These are phyloP conservation scores for Drosophila setifemur DNA, from an alignment of 1,140 invertebrate genomes.

Conservation along the genomic window DNA sequence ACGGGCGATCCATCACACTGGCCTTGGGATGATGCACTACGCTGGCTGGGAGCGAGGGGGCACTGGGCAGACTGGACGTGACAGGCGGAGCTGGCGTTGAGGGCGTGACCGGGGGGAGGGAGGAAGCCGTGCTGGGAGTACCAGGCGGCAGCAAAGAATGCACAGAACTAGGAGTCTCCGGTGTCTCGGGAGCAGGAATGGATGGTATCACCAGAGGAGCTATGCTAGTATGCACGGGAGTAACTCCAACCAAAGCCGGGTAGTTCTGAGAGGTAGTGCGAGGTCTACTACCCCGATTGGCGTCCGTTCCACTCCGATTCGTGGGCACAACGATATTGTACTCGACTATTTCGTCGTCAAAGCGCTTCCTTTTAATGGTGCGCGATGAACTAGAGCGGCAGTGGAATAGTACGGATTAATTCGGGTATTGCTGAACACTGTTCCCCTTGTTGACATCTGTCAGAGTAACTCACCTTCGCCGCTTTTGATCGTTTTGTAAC, in stretches of 20 bases:
- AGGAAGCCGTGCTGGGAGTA: conserved; percentile 24
- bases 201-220: conserved; percentile 27
- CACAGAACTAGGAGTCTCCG: conserved; percentile 64
- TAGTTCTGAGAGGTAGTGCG: conserved; percentile 85
- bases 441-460: conserved; percentile 6
- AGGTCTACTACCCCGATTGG: conserved; percentile 83
- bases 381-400: conserved; percentile 91
- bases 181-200: conserved; percentile 62
- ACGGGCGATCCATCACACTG: conserved; percentile 42
- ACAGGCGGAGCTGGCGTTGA: conserved; percentile 6
- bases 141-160: conserved; percentile 37
- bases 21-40: conserved; percentile 28
- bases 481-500: conserved; percentile 73
- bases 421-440: background rate
- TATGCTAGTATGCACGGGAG: conserved; percentile 35
- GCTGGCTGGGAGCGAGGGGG: too few relatives aligned
- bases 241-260: conserved; percentile 81
- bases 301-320: conserved; percentile 84
- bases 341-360: conserved; percentile 98
- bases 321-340: conserved; percentile 89
- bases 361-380: conserved; percentile 96
- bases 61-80: background rate
- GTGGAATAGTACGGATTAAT: background rate
- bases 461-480: conserved; percentile 66
- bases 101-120: conserved; percentile 27